Evolutionary conservation across 2,888 invertebrate species (phyloP).

Genomic region (Torymus auratus): DNA sequence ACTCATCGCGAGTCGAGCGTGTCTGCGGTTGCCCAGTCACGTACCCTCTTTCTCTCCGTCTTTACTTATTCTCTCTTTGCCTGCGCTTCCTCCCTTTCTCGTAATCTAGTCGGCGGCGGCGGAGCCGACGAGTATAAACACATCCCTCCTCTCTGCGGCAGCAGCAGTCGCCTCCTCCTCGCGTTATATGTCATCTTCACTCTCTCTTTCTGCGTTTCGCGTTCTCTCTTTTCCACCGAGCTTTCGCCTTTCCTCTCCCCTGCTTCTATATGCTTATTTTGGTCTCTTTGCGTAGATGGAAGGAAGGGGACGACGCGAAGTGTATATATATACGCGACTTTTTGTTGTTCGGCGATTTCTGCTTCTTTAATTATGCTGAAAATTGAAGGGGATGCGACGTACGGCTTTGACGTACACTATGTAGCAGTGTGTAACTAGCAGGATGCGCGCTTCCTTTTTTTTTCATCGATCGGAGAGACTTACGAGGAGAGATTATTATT

Average conservation of each 20-base stretch:
- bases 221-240: too few species aligned
- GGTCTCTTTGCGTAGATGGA: neutral
- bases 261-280: neutral
- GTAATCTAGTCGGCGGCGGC: constrained; percentile 22
- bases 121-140: constrained; percentile 27
- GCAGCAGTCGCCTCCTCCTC: constrained; percentile 11
- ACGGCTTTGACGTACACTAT: too few species aligned
- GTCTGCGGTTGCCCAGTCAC: constrained; percentile 68
- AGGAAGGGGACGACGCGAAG: too few species aligned
- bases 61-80: constrained; percentile 24
- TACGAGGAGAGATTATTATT: too few species aligned
- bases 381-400: neutral
- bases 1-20: constrained; percentile 64
- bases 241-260: neutral
- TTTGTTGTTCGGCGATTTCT: constrained; percentile 7
- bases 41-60: constrained; percentile 57
- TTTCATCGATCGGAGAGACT: too few species aligned
- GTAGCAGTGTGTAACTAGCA: too few species aligned
- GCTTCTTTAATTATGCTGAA: constrained; percentile 1
- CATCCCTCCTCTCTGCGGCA: constrained; percentile 4
- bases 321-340: too few species aligned
- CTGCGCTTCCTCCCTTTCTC: constrained; percentile 40
- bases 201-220: constrained; percentile 17
- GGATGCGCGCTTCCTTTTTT: too few species aligned
- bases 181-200: constrained; percentile 22